phyloP scores from a whole-genome alignment of 2,797 vertebrate genomes.

The Lepidocolaptes lacrymiger region DNA sequence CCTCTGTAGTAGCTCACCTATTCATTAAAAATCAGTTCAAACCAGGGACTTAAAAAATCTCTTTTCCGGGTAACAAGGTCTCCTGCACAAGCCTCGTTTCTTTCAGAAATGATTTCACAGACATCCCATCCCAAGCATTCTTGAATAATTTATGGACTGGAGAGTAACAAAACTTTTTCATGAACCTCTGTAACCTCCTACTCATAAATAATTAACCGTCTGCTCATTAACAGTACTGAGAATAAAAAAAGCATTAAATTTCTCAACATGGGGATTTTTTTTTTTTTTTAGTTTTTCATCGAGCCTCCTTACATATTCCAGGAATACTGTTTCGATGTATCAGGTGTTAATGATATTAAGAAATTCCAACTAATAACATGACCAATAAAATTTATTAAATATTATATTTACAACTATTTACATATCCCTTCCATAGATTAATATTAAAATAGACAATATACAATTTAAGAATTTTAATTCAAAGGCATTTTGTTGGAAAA shows the following conservation, averaged over 20 bases:
- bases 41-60: neutral
- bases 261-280: neutral
- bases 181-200: constrained; percentile 12
- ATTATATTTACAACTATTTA: constrained; percentile 98
- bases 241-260: neutral
- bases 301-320: neutral
- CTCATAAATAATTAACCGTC: constrained; percentile 36
- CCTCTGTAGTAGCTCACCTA: neutral
- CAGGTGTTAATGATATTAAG: constrained; percentile 60
- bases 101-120: constrained; percentile 9
- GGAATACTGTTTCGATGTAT: constrained; percentile 36
- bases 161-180: constrained; percentile 43
- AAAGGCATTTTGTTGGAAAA: constrained; percentile 93
- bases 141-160: constrained; percentile 43
- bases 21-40: neutral
- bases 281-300: neutral
- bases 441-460: constrained; percentile 99
- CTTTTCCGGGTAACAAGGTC: neutral
- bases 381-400: constrained; percentile 99
- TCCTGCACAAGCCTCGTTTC: neutral
- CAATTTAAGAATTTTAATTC: constrained; percentile 98
- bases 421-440: constrained; percentile 94
- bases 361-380: constrained; percentile 83
- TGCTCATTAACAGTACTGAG: neutral
- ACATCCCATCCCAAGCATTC: constrained; percentile 48